Base-by-base conservation (phyloP, 2,113 vertebrate species). In the Passer domesticus region DNA sequence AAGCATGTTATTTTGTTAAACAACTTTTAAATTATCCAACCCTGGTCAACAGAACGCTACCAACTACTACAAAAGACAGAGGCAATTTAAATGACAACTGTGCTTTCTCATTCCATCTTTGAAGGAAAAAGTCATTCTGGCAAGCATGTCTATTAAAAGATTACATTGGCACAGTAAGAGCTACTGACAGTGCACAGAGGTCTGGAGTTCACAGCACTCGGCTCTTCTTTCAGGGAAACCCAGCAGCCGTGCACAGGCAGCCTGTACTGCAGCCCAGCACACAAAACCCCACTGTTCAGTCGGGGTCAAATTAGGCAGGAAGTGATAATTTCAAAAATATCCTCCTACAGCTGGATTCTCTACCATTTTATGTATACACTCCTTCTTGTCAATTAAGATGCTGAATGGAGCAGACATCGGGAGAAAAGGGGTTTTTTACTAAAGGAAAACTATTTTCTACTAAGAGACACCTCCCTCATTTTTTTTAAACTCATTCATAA, bases 1-100 rank as follows among this genome's bases (percentile, higher is more conserved):
- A 96, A 97, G 89, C 37, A 87, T 55, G 92, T 74, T 95, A 81
- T 92, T 81, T 92, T 76, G 93, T 89, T 90, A 95, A 97, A 95
- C 94, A 96, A 91, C 73, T 87, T 96, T 76, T 83, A 96, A 97
- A 94, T 96, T 96, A 95, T 93, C 91, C 72, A 88, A 7, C 63
- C 73, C 53, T 58, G 77, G 87, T 91, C 89, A 96, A 94, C 90
- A 97, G 92, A 94, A 95, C 86, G 79, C 79, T 77, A 82, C 76
- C 44, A 93, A 85, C 46, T 83, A 85, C 83, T 87, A 91, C 77
- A 91, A 91, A 94, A 94, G 87, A 93, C 9, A 96, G 15, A 89
- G 72, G 81, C 94, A 97, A 97, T 97, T 96, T 96, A 94, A 94
- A 95, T 90, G 90, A 94, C 88, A 96, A 83, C 55, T 92, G 77